Evolutionary conservation across 2,113 vertebrate species (phyloP).

Genomic region (Myxocyprinus asiaticus): DNA sequence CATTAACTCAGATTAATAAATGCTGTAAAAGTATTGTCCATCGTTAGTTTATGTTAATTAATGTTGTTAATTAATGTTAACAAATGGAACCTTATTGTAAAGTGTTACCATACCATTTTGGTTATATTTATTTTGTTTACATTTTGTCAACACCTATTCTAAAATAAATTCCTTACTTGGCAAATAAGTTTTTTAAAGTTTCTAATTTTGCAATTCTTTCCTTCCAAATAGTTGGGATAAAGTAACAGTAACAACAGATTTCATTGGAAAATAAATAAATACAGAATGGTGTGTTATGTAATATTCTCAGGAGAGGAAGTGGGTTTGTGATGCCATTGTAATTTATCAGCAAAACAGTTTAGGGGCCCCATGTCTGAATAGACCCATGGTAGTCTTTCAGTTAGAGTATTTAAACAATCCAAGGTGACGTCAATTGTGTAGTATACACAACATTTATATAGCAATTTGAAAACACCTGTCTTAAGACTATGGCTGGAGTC

Average conservation of each 20-base stretch:
- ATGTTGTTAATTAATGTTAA: no score
- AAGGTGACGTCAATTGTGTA: constrained; percentile 8
- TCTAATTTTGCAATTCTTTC: background rate
- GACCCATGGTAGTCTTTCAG: constrained; percentile 26
- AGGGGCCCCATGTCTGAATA: background rate
- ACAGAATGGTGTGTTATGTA: background rate
- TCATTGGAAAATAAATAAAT: constrained; percentile 10
- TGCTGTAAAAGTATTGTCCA: no score
- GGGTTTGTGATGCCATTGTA: background rate
- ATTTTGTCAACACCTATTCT: no score
- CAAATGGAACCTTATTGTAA: no score
- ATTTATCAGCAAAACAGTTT: constrained; percentile 15
- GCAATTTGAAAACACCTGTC: constrained; percentile 26
- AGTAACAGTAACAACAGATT: background rate
- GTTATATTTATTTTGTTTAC: no score
- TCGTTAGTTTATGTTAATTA: no score
- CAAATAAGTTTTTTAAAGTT: background rate
- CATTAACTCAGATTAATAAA: no score
- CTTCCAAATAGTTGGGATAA: background rate
- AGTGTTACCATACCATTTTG: no score
- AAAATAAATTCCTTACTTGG: no score
- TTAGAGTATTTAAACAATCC: background rate
- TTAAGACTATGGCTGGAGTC: background rate
- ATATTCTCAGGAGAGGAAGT: constrained; percentile 7
- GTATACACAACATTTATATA: background rate